Percentiles rank a stretch among this genome's conserved stretches.
Evolutionary conservation across 2,797 vertebrate species (phyloP).

Genomic region (Anabacerthia variegaticeps): DNA sequence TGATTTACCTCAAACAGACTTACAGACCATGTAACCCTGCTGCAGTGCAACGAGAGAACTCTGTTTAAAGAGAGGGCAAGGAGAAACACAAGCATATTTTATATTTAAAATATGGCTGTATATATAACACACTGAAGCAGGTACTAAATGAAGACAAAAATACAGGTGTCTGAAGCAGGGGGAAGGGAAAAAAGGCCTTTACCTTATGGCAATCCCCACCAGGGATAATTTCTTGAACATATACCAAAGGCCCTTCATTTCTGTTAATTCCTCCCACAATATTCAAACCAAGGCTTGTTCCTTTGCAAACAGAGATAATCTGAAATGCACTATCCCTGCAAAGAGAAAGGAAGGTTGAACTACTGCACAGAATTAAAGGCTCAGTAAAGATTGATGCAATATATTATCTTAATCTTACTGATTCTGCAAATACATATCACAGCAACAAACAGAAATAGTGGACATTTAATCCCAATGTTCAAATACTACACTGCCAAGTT

Average conservation of each 20-base stretch:
- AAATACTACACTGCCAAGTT: not conserved
- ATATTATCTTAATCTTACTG: not conserved
- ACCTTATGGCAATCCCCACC: constrained; percentile 96
- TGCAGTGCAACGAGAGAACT: not conserved
- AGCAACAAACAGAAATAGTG: not conserved
- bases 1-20: not conserved
- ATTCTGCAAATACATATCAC: not conserved
- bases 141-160: not conserved
- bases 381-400: not conserved
- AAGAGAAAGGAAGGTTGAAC: not conserved
- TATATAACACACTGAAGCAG: not conserved
- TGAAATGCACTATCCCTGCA: constrained; percentile 87
- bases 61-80: not conserved
- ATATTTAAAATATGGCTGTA: not conserved
- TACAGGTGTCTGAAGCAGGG: not conserved
- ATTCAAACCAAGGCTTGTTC: constrained; percentile 86
- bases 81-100: not conserved
- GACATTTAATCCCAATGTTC: not conserved
- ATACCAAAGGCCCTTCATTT: constrained; percentile 91
- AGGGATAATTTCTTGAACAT: constrained; percentile 88
- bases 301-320: constrained; percentile 89
- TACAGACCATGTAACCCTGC: not conserved
- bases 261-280: constrained; percentile 89
- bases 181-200: not conserved
- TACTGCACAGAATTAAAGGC: not conserved